Conservation (phyloP, 92 coral and sea anemone genomes). For the Palythoa heliodiscus region DNA sequence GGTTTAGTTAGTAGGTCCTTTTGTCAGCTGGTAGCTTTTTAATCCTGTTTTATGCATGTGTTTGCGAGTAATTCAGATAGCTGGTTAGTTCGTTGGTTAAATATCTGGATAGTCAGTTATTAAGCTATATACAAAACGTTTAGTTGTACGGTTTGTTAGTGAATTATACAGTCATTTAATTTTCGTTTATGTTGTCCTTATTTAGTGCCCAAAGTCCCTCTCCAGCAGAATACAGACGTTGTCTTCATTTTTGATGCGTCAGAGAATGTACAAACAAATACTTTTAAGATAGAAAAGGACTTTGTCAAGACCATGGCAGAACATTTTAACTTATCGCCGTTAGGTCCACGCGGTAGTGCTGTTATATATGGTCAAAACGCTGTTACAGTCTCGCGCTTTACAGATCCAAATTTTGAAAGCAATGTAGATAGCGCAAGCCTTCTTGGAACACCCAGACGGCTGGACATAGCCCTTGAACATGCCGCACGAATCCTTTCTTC, state of each 20-base stretch:
- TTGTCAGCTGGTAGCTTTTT: background rate
- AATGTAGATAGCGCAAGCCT: constrained; percentile 22
- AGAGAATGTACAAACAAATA: constrained; percentile 34
- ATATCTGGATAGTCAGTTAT: too few species aligned
- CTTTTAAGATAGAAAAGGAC: constrained; percentile 47
- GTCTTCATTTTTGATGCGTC: constrained; percentile 62
- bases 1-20: background rate
- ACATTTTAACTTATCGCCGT: constrained; percentile 33
- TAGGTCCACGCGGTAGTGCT: constrained; percentile 40
- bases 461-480: constrained; percentile 37
- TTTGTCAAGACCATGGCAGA: constrained; percentile 53
- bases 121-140: too few species aligned
- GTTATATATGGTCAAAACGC: constrained; percentile 36
- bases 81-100: background rate
- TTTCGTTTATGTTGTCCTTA: background rate
- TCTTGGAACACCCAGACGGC: constrained; percentile 25
- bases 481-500: constrained; percentile 28
- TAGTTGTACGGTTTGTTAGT: too few species aligned
- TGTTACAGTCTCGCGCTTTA: constrained; percentile 20
- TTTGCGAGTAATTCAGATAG: background rate
- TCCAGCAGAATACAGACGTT: constrained; percentile 40
- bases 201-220: constrained; percentile 32
- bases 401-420: constrained; percentile 26
- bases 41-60: too few species aligned
- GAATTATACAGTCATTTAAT: background rate